Evolutionary conservation across 2,888 invertebrate genomes (phyloP), one percentile per base, ranked within the genome.

Genomic region (Limnephilus lunatus): DNA sequence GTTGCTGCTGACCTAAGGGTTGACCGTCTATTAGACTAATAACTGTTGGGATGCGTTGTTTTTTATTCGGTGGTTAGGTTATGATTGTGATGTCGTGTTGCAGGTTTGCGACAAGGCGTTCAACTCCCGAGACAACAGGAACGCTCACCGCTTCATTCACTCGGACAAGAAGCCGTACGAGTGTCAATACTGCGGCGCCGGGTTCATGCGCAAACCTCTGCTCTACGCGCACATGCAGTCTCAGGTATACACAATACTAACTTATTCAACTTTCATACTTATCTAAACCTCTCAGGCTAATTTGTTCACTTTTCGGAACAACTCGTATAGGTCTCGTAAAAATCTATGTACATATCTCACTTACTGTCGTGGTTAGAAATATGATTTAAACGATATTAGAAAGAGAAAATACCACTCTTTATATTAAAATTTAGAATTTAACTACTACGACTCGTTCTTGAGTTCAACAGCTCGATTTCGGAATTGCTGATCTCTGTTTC

Each of bases 101-200:
- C 95, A 97, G 97, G 97, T 98, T 30, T 98, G 98, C 95, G 98
- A 98, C 90, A 98, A 98, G 95, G 97, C 97, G 90, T 98, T 98
- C 95, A 98, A 97, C 94, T 98, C 98, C 15, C 96, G 98, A 92
- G 98, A 98, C 95, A 98, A 98, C 94, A 96, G 98, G 92, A 98
- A 98, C 95, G 98, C 98, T 15, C 98, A 98, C 95, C 96, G 98
- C 53, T 98, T 98, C 95, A 97, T 98, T 87, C 98, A 98, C 95
- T 98, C 98, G 94, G 98, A 98, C 94, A 98, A 98, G 95, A 98
- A 98, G 94, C 98, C 98, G 0, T 98, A 98, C 95, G 98, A 98
- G 95, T 98, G 98, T 94, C 95, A 97, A 93, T 97, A 97, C 11
- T 98, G 98, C 94, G 98, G 98, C 5, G 97, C 97, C 94, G 98